Conservation (phyloP, 2,797 vertebrate species). For the Intellagama lesueurii region DNA sequence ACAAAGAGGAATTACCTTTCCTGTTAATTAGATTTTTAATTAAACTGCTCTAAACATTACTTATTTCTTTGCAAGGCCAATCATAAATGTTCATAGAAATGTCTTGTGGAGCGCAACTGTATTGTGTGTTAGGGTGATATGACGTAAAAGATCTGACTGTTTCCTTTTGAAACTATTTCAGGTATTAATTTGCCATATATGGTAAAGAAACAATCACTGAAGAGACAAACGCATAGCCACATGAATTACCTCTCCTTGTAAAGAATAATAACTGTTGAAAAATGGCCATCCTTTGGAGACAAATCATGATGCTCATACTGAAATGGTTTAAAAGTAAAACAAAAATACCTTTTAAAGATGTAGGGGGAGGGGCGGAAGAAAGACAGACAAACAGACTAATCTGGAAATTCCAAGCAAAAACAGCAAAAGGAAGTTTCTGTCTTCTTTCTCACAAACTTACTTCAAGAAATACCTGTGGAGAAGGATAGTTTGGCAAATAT, state of each 20-base stretch:
- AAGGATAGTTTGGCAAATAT: constrained; percentile 74
- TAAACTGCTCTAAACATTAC: constrained; percentile 35
- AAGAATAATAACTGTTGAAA: constrained; percentile 61
- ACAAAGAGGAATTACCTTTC: neutral
- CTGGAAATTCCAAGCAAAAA: constrained; percentile 41
- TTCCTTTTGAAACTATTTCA: constrained; percentile 51
- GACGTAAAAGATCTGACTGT: constrained; percentile 40
- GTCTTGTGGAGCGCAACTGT: constrained; percentile 42
- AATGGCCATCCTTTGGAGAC: constrained; percentile 55
- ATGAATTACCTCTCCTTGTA: constrained; percentile 60
- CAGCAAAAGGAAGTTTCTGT: constrained; percentile 62
- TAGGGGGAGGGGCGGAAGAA: neutral
- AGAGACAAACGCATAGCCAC: constrained; percentile 37
- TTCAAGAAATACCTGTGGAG: constrained; percentile 81
- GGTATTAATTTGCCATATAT: constrained; percentile 70
- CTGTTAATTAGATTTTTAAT: neutral
- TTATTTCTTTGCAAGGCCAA: constrained; percentile 61
- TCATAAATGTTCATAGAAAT: constrained; percentile 48
- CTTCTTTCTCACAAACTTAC: constrained; percentile 70
- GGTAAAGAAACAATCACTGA: constrained; percentile 70
- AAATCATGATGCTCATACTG: constrained; percentile 55
- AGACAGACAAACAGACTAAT: neutral
- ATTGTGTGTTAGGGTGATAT: constrained; percentile 38
- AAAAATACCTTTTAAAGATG: constrained; percentile 31
- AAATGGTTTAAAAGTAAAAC: constrained; percentile 37